Evolutionary conservation across 92 coral and sea anemone species (phyloP).

Genomic region (Parazoanthus atlanticus): DNA sequence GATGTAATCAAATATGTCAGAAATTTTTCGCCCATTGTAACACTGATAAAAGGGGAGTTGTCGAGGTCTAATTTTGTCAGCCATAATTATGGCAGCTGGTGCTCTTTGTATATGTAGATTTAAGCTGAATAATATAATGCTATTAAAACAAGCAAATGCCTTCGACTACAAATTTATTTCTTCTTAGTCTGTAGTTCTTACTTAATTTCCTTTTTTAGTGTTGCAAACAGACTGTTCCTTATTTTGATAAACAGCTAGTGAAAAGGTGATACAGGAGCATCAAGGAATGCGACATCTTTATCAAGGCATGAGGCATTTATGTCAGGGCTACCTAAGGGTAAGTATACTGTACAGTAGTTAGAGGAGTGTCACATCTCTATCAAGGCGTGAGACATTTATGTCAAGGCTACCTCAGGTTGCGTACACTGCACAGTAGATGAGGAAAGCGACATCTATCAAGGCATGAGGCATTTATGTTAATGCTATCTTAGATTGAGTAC

Average conservation of each 20-base stretch:
- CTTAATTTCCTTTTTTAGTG: no score
- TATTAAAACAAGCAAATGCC: no score
- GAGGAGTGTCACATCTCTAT: neutral
- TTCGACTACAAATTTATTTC: no score
- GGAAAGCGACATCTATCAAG: neutral
- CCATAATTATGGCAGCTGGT: no score
- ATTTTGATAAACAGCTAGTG: slow-evolving; percentile 69
- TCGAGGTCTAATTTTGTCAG: no score
- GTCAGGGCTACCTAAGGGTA: slow-evolving; percentile 97
- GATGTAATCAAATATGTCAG: no score
- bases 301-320: slow-evolving; percentile 95
- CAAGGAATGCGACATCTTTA: slow-evolving; percentile 95
- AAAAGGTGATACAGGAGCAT: slow-evolving; percentile 94
- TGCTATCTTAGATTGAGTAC: neutral
- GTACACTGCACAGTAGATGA: neutral
- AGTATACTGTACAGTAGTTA: neutral
- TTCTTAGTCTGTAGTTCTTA: no score
- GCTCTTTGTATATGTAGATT: no score
- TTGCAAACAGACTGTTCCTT: neutral
- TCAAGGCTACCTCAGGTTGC: slow-evolving; percentile 71
- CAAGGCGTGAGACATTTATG: neutral
- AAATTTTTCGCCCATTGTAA: no score
- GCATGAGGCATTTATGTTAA: no score
- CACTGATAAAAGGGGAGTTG: no score
- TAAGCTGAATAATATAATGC: no score